Base-by-base conservation (phyloP, 2,113 vertebrate species). In the Laticauda laticaudata region DNA sequence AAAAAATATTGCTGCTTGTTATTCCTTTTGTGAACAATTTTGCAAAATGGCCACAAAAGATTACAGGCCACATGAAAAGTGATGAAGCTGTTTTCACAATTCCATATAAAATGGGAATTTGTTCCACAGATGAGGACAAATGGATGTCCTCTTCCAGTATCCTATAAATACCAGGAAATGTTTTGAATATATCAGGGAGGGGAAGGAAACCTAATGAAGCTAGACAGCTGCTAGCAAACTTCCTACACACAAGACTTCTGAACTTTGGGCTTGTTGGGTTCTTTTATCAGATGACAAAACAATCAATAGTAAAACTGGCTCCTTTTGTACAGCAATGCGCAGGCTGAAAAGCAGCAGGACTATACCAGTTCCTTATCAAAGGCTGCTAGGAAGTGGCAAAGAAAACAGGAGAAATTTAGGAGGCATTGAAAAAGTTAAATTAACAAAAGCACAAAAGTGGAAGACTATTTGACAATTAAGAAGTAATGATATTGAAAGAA, bases 1-100 rank as follows among this genome's bases (percentile, higher is more conserved):
- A 53, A 48, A 48, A 53, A 90, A n/a, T 11, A 34, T 9, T 53
- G 51, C 64, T 9, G 39, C 39, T 4, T n/a, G 8, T 14, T 15
- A 43, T 2, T 45, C 92, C 51, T 26, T 0, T 85, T 91, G 51
- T 94, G 12, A 2, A 92, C 86, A 45, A 24, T 91, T 39, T 91
- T 90, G 21, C 92, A 94, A 29, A 88, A 15, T 56, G 2, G 56
- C 91, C 92, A 92, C 18, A 45, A 34, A 90, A 39, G 45, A 26
- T 24, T 81, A 45, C 89, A 86, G 90, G 87, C 54, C 59, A 4
- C 0, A 29, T 89, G 87, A 90, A 23, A 95, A 90, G 86, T 92
- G 94, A 92, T 6, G 55, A 57, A 15, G 54, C 39, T 89, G 87
- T 64, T 88, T 93, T 87, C 39, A 45, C 59, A 64, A 91, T 1